phyloP scores from a whole-genome alignment of 2,797 vertebrate species.

The Carcharodon carcharias region DNA sequence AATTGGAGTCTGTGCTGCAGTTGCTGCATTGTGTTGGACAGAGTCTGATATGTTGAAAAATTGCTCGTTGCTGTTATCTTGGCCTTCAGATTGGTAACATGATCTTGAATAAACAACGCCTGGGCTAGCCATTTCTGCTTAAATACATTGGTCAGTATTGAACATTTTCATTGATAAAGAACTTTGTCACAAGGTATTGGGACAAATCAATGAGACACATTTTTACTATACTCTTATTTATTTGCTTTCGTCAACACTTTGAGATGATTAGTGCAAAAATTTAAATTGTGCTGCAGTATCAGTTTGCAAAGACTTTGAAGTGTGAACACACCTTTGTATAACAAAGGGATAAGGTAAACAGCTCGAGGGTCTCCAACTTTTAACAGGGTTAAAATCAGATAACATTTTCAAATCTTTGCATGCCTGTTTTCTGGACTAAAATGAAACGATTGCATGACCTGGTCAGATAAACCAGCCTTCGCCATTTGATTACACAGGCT shows the following conservation, averaged over 20 bases:
- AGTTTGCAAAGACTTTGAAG: not conserved
- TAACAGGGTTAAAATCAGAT: slow-evolving; percentile 27
- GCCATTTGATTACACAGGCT: not conserved
- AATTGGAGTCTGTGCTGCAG: not conserved
- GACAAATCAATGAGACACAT: not conserved
- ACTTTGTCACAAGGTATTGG: not conserved
- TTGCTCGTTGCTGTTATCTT: not conserved
- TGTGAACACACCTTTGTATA: not conserved
- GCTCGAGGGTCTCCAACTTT: not conserved
- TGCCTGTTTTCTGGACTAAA: not conserved
- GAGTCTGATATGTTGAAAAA: not conserved
- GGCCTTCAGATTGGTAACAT: not conserved
- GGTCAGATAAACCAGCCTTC: slow-evolving; percentile 1
- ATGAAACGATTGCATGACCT: not conserved
- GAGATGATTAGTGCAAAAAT: not conserved
- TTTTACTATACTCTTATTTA: not conserved
- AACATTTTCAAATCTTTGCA: not conserved
- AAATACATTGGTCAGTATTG: not conserved
- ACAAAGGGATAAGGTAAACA: not conserved
- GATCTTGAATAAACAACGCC: not conserved
- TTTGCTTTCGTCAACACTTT: not conserved
- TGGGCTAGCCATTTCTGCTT: too few relatives aligned
- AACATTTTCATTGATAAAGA: not conserved
- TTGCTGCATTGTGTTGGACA: not conserved
- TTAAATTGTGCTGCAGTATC: not conserved